phyloP scores from a whole-genome alignment of 2,888 invertebrate genomes.

The Heliconius ethilla region DNA sequence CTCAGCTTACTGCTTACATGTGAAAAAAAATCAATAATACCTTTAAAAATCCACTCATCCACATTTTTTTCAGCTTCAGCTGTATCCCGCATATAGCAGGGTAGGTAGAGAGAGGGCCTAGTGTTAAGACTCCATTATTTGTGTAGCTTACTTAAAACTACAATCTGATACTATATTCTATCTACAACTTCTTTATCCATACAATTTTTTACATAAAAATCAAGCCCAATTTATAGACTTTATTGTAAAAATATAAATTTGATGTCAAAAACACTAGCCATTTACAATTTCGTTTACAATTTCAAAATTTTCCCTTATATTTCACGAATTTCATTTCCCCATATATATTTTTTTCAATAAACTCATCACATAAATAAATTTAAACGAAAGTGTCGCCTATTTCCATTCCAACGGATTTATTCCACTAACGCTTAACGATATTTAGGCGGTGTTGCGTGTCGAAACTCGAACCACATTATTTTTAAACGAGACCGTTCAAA shows the following conservation, averaged over 20 bases:
- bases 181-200: background rate
- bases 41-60: too few relatives aligned
- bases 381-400: slow-evolving; percentile 31
- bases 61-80: too few relatives aligned
- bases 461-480: slow-evolving; percentile 54
- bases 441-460: slow-evolving; percentile 55
- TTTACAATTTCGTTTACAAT: slow-evolving; percentile 4
- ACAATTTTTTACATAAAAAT: background rate
- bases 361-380: slow-evolving; percentile 31
- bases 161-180: background rate
- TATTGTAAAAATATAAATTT: slow-evolving; percentile 14
- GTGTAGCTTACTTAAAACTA: background rate
- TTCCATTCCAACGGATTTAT: slow-evolving; percentile 32
- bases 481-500: slow-evolving; percentile 52
- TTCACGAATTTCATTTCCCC: background rate
- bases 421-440: slow-evolving; percentile 27
- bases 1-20: too few relatives aligned
- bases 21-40: too few relatives aligned
- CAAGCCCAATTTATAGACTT: background rate
- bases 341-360: slow-evolving; percentile 22
- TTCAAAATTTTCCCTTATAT: background rate
- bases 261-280: slow-evolving; percentile 11
- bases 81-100: too few relatives aligned
- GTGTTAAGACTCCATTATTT: too few relatives aligned
- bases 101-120: too few relatives aligned